phyloP scores from a whole-genome alignment of 1,140 invertebrate genomes.

The Bursaphelenchus mucronatus region DNA sequence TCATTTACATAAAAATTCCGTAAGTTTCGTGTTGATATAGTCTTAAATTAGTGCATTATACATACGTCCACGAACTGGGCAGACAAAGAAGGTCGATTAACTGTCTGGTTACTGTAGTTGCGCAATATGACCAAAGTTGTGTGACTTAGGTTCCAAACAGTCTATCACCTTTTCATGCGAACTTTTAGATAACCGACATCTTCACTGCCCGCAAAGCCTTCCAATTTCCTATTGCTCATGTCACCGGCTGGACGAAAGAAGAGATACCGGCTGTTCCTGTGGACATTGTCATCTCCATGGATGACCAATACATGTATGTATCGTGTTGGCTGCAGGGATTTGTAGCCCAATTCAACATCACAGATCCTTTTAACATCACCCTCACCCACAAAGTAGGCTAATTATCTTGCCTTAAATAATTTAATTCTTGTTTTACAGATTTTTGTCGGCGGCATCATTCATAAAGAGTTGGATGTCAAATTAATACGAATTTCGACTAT shows the following conservation, averaged over 20 bases:
- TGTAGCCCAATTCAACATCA: constrained; percentile 86
- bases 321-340: constrained; percentile 87
- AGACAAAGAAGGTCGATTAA: too few relatives aligned
- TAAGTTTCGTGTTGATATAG: constrained; percentile 21
- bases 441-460: constrained; percentile 47
- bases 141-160: too few relatives aligned
- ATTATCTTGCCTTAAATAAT: not conserved
- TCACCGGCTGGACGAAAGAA: constrained; percentile 34
- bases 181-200: constrained; percentile 28
- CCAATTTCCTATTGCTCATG: constrained; percentile 41
- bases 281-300: constrained; percentile 77
- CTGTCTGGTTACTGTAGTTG: too few relatives aligned
- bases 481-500: constrained; percentile 28
- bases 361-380: constrained; percentile 66
- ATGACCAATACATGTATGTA: constrained; percentile 85
- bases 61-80: too few relatives aligned
- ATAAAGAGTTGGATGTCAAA: constrained; percentile 36
- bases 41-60: too few relatives aligned
- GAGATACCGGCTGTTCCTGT: constrained; percentile 39
- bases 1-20: constrained; percentile 46
- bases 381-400: constrained; percentile 29
- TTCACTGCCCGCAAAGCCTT: constrained; percentile 39
- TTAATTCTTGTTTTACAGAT: constrained; percentile 28
- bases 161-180: not conserved
- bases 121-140: too few relatives aligned